Conservation (phyloP, 2,113 vertebrate genomes). For the Gymnarchus niloticus region DNA sequence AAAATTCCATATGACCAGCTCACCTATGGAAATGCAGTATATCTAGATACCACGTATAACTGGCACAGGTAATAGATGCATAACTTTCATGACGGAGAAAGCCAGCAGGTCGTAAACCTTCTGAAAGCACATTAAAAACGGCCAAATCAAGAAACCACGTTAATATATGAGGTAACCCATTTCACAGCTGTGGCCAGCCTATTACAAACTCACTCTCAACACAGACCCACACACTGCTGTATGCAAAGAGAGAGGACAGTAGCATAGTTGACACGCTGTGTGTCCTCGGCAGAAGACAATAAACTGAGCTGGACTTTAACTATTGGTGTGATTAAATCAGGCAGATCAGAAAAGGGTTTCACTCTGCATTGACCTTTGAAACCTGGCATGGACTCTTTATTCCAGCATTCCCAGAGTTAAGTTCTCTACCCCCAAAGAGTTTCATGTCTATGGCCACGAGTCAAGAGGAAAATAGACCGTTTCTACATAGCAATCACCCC, state of each 20-base stretch:
- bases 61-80: neutral
- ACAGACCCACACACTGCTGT: neutral
- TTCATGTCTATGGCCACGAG: neutral
- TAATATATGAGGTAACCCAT: neutral
- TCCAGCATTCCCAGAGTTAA: neutral
- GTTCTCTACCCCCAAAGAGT: neutral
- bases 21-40: neutral
- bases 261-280: neutral
- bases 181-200: neutral
- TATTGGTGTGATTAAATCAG: slow-evolving; percentile 1
- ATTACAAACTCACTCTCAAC: neutral
- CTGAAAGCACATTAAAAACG: neutral
- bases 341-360: neutral
- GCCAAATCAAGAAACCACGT: neutral
- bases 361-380: neutral
- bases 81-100: too few species aligned
- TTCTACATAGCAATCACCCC: neutral
- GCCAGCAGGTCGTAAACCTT: too few species aligned
- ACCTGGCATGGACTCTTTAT: neutral
- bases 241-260: neutral
- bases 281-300: neutral
- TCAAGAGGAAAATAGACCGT: neutral
- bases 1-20: neutral
- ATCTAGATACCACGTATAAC: neutral
- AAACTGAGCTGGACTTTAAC: slow-evolving; percentile 1